Base-by-base conservation (phyloP, 2,888 invertebrate genomes). In the Eristalis arbustorum region DNA sequence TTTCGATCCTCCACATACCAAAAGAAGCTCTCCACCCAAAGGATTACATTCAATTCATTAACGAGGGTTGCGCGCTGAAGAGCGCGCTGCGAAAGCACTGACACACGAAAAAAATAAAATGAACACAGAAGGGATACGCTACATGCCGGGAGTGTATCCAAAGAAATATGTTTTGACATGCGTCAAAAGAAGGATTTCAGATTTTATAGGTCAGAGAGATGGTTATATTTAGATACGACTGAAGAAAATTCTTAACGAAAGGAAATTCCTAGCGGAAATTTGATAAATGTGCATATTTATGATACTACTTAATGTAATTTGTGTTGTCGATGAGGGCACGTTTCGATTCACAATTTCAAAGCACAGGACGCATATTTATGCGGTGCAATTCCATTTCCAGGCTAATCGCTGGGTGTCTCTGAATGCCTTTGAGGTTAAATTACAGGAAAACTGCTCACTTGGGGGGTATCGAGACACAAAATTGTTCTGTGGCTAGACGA, bases 81-180 rank as follows among this genome's bases (percentile, higher is more conserved):
- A 23, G 13, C 25, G 59, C 25, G 59, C 13, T 13, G 25, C 25
- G 59, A 25, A 28, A 5, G 6, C 23, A 14, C 25, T 13, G 13
- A 31, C 56, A 31, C 37, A 69, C 49, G 25, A 66, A 79, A 64
- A 22, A 67, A 57, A 57, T 66, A 56, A 66, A 67, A 67, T 8
- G 10, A 59, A 73, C 42, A 73, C 42, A 72, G 37, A 75, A 63
- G 18, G 49, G 49, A 18, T 49, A 18, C 49, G n/a, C 49, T 18
- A 42, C 42, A 42, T 18, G 49, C 31, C 31, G 31, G 31, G 25
- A 68, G 64, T 40, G 40, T 62, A 77, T 80, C 49, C 57, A 62
- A 79, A 78, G 78, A 75, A 83, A 87, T 82, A 83, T 83, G 68
- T 68, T 83, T 79, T 83, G 87, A 87, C 87, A 87, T 87, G 87